These are phyloP conservation scores for Ethmia dodecea DNA, from an alignment of 2,888 invertebrate genomes.

Conservation along the genomic window DNA sequence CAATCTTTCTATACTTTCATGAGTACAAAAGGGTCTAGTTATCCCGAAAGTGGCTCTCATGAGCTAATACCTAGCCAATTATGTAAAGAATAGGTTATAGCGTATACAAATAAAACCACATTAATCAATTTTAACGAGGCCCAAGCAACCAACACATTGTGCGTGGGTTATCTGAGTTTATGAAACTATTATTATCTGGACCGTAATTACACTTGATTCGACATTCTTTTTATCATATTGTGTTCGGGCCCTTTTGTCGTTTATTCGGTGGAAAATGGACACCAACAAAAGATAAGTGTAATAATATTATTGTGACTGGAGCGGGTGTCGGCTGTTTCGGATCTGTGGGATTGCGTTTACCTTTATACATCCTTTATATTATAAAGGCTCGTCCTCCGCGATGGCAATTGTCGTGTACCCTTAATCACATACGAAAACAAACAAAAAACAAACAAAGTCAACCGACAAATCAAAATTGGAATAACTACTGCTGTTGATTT, in stretches of 20 bases:
- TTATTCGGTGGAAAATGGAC: conserved; percentile 34
- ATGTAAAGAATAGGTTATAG: conserved; percentile 22
- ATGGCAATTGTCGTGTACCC: too few relatives aligned
- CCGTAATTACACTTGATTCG: conserved; percentile 47
- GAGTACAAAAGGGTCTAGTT: too few relatives aligned
- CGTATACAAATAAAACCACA: conserved; percentile 15
- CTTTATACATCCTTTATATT: too few relatives aligned
- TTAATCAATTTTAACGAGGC: conserved; percentile 22
- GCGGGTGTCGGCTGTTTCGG: too few relatives aligned
- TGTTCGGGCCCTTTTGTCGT: conserved; percentile 42
- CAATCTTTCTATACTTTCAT: too few relatives aligned
- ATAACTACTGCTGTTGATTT: too few relatives aligned
- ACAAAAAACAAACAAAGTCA: too few relatives aligned
- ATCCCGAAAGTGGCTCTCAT: conserved; percentile 10
- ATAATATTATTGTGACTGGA: conserved; percentile 33
- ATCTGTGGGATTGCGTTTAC: too few relatives aligned
- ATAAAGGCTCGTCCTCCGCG: too few relatives aligned
- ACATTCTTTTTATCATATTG: conserved; percentile 46
- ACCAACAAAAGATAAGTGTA: conserved; percentile 41
- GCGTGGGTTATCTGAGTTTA: conserved; percentile 24
- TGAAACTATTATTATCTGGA: conserved; percentile 38
- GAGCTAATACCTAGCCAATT: conserved; percentile 28
- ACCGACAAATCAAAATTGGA: too few relatives aligned
- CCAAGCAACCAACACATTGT: conserved; percentile 6
- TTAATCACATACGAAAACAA: too few relatives aligned